These are phyloP conservation scores for Eospalax fontanierii DNA, from an alignment of 2,797 vertebrate genomes.

Conservation along the genomic window DNA sequence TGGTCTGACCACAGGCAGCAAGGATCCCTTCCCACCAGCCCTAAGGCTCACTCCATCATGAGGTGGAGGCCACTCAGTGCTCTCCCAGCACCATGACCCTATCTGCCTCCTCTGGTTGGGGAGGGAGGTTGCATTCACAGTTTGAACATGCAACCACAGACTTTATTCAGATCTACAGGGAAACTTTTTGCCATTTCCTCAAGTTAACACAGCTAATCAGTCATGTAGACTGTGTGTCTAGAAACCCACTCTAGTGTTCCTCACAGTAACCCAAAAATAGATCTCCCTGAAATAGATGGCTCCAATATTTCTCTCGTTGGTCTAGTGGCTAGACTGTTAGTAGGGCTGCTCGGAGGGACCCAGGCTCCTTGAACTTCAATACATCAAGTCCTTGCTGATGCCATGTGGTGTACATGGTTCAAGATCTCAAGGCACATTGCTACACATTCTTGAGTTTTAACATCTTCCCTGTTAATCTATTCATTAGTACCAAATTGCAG, in stretches of 20 bases:
- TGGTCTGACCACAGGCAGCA: neutral
- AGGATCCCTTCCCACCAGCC: neutral
- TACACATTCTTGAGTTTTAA: neutral
- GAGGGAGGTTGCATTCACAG: neutral
- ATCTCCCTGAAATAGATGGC: neutral
- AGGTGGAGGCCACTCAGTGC: neutral
- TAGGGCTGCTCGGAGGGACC: neutral
- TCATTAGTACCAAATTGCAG: constrained; percentile 64
- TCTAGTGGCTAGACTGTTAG: neutral
- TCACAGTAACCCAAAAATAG: neutral
- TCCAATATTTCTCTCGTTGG: neutral
- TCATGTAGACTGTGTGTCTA: neutral
- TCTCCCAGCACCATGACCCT: neutral
- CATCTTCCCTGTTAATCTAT: constrained; percentile 7
- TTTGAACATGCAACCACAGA: neutral
- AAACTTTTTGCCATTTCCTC: neutral
- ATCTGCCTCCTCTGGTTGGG: neutral
- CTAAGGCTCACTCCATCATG: neutral
- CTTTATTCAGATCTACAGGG: neutral
- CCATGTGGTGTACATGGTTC: neutral
- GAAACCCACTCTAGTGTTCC: neutral
- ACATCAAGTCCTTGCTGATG: neutral
- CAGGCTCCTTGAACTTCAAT: neutral
- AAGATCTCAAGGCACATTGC: neutral
- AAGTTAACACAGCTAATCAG: neutral